Conservation (phyloP, 2,113 vertebrate genomes). For the Mesembrinibis cayennensis region DNA sequence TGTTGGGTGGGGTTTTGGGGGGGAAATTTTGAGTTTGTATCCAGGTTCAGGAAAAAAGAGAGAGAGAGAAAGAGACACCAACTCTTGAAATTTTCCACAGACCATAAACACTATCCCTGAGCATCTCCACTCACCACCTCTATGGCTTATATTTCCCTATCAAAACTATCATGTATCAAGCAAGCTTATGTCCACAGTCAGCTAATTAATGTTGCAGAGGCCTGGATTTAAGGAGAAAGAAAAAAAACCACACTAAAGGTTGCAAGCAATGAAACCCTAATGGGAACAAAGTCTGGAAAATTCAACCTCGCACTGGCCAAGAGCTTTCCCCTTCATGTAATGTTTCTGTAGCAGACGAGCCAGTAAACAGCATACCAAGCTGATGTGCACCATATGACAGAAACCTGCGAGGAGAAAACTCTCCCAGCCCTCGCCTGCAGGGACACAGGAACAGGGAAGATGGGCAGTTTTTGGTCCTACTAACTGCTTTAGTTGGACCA, state of each 20-base stretch:
- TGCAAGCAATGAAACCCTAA: not conserved
- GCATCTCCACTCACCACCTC: not conserved
- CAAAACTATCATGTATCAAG: not conserved
- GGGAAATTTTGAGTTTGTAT: not conserved
- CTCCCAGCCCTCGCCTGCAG: not conserved
- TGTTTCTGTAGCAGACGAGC: not conserved
- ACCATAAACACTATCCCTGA: not conserved
- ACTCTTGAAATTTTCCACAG: not conserved
- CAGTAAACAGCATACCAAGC: not conserved
- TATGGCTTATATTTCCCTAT: not conserved
- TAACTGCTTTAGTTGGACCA: not conserved
- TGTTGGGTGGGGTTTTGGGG: not conserved
- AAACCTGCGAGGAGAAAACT: not conserved
- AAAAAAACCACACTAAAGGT: not conserved
- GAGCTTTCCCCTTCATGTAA: not conserved
- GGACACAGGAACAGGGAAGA: not conserved
- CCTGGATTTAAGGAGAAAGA: not conserved
- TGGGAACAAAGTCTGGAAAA: slow-evolving; percentile 11
- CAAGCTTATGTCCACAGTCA: not conserved
- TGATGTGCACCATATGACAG: not conserved
- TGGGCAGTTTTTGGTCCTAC: not conserved
- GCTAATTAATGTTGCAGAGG: not conserved
- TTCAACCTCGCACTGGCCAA: not conserved
- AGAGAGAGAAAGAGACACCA: not conserved
- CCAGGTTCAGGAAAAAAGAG: not conserved